Conservation (phyloP, 2,888 invertebrate genomes). For the Conchocele bisecta region DNA sequence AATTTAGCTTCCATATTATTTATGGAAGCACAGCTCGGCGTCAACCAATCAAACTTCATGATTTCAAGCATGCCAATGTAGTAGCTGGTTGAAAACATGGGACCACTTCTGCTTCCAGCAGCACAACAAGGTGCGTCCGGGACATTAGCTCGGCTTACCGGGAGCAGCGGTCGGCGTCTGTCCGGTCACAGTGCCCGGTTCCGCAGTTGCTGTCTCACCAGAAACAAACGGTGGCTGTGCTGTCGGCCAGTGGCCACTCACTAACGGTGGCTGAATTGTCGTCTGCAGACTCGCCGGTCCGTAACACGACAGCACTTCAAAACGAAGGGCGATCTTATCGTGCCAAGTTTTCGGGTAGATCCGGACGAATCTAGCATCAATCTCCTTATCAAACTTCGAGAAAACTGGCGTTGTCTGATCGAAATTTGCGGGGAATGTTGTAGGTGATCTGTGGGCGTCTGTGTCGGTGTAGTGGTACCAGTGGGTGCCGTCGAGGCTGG, state of each 20-base stretch:
- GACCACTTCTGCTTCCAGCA: too few species aligned
- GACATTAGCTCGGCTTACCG: too few species aligned
- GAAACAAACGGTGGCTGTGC: constrained; percentile 17
- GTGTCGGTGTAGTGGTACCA: constrained; percentile 57
- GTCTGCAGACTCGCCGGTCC: constrained; percentile 20
- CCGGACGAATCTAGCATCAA: constrained; percentile 66
- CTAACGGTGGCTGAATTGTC: constrained; percentile 15
- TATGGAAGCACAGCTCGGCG: too few species aligned
- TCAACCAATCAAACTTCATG: too few species aligned
- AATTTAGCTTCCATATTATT: too few species aligned
- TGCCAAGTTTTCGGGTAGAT: constrained; percentile 71
- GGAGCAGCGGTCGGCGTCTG: constrained; percentile 45
- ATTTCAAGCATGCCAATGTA: too few species aligned
- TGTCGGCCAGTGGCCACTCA: constrained; percentile 36
- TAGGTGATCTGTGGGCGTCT: constrained; percentile 49
- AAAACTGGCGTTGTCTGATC: constrained; percentile 58
- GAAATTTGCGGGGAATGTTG: constrained; percentile 62
- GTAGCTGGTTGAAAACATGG: too few species aligned
- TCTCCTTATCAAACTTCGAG: constrained; percentile 64
- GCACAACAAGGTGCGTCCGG: too few species aligned
- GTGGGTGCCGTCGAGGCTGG: constrained; percentile 65
- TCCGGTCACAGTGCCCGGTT: constrained; percentile 11
- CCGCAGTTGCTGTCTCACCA: constrained; percentile 20
- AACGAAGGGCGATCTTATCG: constrained; percentile 64
- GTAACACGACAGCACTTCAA: constrained; percentile 71